A percentile compares a stretch with the other conserved stretches of the same genome.
Conservation (phyloP, 2,113 vertebrate species). For the Istiophorus platypterus region DNA sequence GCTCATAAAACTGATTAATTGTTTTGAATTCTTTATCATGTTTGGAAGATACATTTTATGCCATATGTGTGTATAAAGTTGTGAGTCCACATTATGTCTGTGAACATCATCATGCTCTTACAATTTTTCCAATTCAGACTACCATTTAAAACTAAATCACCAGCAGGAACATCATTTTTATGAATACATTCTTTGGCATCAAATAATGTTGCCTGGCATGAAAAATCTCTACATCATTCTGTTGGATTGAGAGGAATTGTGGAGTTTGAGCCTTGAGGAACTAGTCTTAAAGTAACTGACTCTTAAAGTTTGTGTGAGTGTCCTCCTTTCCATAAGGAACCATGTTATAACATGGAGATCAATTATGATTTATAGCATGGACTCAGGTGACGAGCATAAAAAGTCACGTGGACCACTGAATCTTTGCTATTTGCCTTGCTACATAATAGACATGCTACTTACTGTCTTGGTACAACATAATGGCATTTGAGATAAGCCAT, state of each 20-base stretch:
- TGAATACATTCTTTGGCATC: background rate
- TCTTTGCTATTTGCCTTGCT: background rate
- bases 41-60: background rate
- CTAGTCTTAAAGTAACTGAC: background rate
- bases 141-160: background rate
- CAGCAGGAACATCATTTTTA: background rate
- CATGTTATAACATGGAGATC: background rate
- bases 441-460: background rate
- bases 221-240: background rate
- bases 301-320: background rate
- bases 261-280: background rate
- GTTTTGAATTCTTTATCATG: background rate
- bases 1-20: background rate
- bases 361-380: background rate
- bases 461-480: background rate
- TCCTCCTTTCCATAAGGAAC: background rate
- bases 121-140: background rate
- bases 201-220: background rate
- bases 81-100: background rate
- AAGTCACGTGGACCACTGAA: background rate
- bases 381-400: background rate
- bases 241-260: background rate
- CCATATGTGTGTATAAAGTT: too few species aligned
- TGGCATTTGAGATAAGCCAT: background rate
- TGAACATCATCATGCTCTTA: background rate